Evolutionary conservation across 2,888 invertebrate genomes (phyloP), one percentile per base, ranked within the genome.

Genomic region (Timandra comae): DNA sequence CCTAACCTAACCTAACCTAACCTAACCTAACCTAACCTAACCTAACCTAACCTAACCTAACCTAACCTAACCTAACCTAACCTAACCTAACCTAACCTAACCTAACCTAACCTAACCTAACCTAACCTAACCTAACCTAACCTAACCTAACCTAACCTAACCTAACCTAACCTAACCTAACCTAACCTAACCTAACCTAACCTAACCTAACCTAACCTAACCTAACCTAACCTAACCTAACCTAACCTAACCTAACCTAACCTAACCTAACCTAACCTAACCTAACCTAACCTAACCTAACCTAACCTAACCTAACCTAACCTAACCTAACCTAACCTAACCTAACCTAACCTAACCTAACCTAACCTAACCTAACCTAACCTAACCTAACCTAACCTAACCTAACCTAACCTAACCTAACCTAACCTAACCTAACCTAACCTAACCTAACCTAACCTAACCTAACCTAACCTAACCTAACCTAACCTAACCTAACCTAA

Each of bases 1-100:
- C 40, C 40, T 40, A 40, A 40, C 40, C 40, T 40, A 40, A 40
- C 40, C 37, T 37, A 41, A 41, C 41, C 41, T 37, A 41, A 41
- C 41, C 41, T 41, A 41, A 41, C 41, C 41, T 37, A 41, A 37
- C 41, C 41, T 41, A 41, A 41, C 37, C 41, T 41, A 37, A 41
- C 37, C 41, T 35, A 41, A 41, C 37, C 41, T 41, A 41, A 38
- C 38, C 41, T 41, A 37, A 41, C 37, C 41, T 33, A 22, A 22
- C 22, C 39, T 39, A 35, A 35, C 35, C 35, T 38, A 29, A 38
- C 34, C 34, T 30, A 37, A 37, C 37, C 30, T 26, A 30, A 30
- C 30, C 30, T 21, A 24, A 30, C 30, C 32, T 32, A 30, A 33
- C 32, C 35, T 27, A 27, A 35, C 32, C 32, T 33, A 30, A 32